Evolutionary conservation across 2,113 vertebrate genomes (phyloP), one percentile per base, ranked within the genome.

Genomic region (Sitta europaea): DNA sequence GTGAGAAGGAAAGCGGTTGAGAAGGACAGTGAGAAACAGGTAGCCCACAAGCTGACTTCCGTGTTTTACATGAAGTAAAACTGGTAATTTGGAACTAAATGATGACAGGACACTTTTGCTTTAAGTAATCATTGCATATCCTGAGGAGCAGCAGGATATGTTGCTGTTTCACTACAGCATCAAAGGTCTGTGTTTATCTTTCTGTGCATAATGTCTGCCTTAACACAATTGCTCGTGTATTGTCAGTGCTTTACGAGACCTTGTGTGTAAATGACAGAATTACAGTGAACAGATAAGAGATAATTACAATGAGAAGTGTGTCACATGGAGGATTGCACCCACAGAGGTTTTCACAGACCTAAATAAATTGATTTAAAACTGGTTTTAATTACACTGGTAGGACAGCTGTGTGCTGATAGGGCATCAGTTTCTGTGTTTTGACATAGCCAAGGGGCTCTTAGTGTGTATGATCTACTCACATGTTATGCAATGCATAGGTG

Each of bases 381-480:
- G 78, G 75, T 80, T 94, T 92, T 95, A 96, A 91, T 95, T 94
- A 90, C 36, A 51, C 47, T 7, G 6, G 71, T 59, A 76, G 71
- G 67, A 79, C 71, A 77, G 67, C 90, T 65, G 12, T 40, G 43
- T 80, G 67, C 75, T 86, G 92, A 93, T 70, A 90, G 79, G 81
- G 38, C 59, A 86, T 62, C 85, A 80, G 68, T 94, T 94, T 91
- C 75, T 93, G 67, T 93, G 75, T 87, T 78, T 90, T 96, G 79
- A 83, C 18, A 53, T 90, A 95, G 82, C 92, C 90, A 59, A 77
- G 59, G 77, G 91, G 90, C 55, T 92, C 42, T 83, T 73, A 59
- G 17, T 67, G 59, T 86, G 35, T n/a, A n/a, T 42, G 51, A 73
- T n/a, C 51, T 70, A 21, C n/a, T 58, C 38, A 17, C 0, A 1